Evolutionary conservation across 2,797 vertebrate species (phyloP).

Genomic region (Gallirallus australis): DNA sequence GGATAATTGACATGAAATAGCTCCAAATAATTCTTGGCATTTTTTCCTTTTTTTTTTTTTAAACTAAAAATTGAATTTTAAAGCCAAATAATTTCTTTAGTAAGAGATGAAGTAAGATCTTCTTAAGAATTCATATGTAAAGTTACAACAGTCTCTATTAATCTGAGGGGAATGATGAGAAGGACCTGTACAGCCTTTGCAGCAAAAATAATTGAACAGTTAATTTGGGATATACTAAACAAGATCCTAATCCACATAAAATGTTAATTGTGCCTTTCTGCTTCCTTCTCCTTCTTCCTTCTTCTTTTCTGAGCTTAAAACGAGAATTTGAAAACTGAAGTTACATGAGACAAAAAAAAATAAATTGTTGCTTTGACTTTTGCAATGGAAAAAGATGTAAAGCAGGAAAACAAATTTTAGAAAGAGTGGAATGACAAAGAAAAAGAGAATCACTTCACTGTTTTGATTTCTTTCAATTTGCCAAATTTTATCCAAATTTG

Average conservation of each 20-base stretch:
- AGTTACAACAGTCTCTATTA: neutral
- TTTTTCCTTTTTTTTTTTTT: too few species aligned
- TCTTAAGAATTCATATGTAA: neutral
- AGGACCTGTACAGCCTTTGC: neutral
- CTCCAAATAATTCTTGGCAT: neutral
- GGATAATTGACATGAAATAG: neutral
- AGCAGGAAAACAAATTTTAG: neutral
- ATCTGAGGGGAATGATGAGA: neutral
- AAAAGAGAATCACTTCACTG: neutral
- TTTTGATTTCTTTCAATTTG: neutral
- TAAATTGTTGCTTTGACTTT: neutral
- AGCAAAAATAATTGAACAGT: neutral
- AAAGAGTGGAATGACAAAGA: neutral
- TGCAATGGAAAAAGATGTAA: neutral
- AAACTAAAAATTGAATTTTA: neutral
- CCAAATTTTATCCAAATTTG: neutral
- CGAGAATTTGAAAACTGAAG: neutral
- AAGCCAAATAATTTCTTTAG: neutral
- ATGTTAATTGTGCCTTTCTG: neutral
- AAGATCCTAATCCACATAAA: neutral
- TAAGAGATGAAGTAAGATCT: neutral
- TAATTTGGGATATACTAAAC: neutral
- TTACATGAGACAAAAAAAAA: neutral
- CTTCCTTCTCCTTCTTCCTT: neutral
- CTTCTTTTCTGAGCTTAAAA: neutral